phyloP scores from a whole-genome alignment of 2,113 vertebrate genomes.

The Pleuronectes platessa region DNA sequence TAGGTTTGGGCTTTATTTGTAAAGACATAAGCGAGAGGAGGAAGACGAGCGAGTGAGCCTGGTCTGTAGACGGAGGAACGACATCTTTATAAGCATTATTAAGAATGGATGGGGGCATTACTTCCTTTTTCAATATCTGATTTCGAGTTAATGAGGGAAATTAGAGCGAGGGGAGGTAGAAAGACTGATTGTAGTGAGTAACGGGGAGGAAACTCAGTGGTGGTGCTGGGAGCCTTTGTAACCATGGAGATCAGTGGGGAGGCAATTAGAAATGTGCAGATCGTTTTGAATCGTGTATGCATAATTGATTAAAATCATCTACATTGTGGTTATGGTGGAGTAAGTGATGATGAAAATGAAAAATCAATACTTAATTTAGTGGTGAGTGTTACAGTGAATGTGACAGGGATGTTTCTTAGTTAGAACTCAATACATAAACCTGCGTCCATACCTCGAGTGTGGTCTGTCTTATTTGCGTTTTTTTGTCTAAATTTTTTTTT shows the following conservation, averaged over 20 bases:
- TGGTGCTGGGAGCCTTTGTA: constrained; percentile 65
- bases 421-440: background rate
- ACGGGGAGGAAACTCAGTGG: constrained; percentile 22
- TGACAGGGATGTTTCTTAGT: constrained; percentile 4
- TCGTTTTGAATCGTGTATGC: constrained; percentile 63
- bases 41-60: background rate
- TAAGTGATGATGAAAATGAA: constrained; percentile 10
- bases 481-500: background rate
- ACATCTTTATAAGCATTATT: constrained; percentile 63
- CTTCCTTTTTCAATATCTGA: constrained; percentile 62
- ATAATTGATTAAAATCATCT: constrained; percentile 71
- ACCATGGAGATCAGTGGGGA: constrained; percentile 75
- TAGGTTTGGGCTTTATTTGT: constrained; percentile 10
- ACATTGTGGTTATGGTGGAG: constrained; percentile 29
- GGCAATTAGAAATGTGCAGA: constrained; percentile 68
- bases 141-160: constrained; percentile 71
- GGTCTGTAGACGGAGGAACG: constrained; percentile 5
- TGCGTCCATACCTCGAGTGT: background rate
- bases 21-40: constrained; percentile 5
- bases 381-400: constrained; percentile 12
- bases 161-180: constrained; percentile 40
- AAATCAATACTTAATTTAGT: constrained; percentile 53
- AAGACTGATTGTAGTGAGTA: constrained; percentile 48
- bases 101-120: constrained; percentile 70
- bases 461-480: background rate